Base-by-base conservation (phyloP, 2,797 vertebrate genomes). In the Hemitrygon akajei region DNA sequence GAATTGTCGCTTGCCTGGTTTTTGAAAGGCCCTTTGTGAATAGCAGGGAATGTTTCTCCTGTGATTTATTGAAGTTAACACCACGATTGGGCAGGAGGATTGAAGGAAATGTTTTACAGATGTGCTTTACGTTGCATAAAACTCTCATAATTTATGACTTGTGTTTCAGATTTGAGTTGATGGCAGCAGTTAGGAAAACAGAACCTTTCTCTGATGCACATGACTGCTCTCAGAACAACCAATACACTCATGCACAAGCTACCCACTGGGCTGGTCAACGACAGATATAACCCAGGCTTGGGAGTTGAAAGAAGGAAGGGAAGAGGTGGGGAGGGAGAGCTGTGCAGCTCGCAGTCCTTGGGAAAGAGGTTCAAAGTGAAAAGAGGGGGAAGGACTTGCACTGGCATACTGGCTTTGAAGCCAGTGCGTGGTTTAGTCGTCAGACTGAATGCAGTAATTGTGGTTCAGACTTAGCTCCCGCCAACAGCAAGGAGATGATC, bases 71-170 rank as follows among this genome's bases (percentile, higher is more conserved):
- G 30, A 87, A 87, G 60, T 89, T 89, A 89, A 66, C 60, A 89
- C 84, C 60, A 22, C 60, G 18, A 30, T 89, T 34, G 58, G 58
- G 84, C 60, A 89, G 58, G n/a, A 63, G 6, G 84, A 63, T 66
- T 7, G 84, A 34, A 16, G 84, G 84, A 89, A 89, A 89, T 89
- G 84, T 89, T 89, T 89, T 89, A 66, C 84, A 89, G 84, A 89
- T 89, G 84, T 89, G 84, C 84, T 34, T n/a, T 20, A n/a, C 6
- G n/a, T 60, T 89, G 84, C 84, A 66, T 63, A 63, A 89, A 89
- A n/a, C 58, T 34, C 84, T 58, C 3, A 34, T 89, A 66, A 89
- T 89, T 89, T 89, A 89, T 89, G 84, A 89, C 84, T 89, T 16
- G 14, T 60, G n/a, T 34, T 63, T 66, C 58, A 89, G 34, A 34